These are phyloP conservation scores for Brachycybe producta DNA, from an alignment of 2,888 invertebrate species.

Conservation along the genomic window DNA sequence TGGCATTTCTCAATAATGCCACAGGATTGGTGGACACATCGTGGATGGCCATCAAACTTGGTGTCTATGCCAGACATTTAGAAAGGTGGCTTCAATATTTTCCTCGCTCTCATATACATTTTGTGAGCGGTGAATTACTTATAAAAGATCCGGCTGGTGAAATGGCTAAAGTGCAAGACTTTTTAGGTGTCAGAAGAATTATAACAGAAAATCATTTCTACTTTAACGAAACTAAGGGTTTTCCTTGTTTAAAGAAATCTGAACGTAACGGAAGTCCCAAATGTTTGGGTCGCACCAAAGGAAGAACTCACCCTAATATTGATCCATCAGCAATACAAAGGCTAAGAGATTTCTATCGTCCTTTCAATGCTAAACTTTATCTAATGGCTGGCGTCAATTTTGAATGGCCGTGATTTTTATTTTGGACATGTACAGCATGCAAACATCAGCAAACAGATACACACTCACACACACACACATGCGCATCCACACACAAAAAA, in stretches of 20 bases:
- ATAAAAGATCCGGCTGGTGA: slow-evolving; percentile 77
- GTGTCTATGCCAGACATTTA: slow-evolving; percentile 70
- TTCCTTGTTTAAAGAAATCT: slow-evolving; percentile 58
- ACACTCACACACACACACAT: no score
- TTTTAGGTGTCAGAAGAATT: slow-evolving; percentile 66
- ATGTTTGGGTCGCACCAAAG: slow-evolving; percentile 39
- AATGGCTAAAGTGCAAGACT: slow-evolving; percentile 70
- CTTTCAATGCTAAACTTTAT: slow-evolving; percentile 38
- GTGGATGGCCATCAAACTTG: slow-evolving; percentile 60
- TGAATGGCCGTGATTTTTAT: slow-evolving; percentile 31
- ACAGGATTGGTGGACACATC: slow-evolving; percentile 57
- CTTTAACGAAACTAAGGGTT: slow-evolving; percentile 81
- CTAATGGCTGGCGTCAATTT: slow-evolving; percentile 34
- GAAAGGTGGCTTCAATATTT: slow-evolving; percentile 74
- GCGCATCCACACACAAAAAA: no score
- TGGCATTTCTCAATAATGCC: slow-evolving; percentile 61
- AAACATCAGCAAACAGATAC: no score
- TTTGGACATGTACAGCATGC: background rate
- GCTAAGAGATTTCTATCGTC: slow-evolving; percentile 35
- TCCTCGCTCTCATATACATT: slow-evolving; percentile 61
- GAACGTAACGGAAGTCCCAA: slow-evolving; percentile 29
- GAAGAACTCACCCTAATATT: slow-evolving; percentile 35
- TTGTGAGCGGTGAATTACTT: slow-evolving; percentile 76
- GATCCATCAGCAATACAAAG: slow-evolving; percentile 26
- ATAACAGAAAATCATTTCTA: slow-evolving; percentile 81